Percentiles rank a stretch among this genome's conserved stretches.
Conservation (phyloP, 2,888 invertebrate species). For the Machimus atricapillus region DNA sequence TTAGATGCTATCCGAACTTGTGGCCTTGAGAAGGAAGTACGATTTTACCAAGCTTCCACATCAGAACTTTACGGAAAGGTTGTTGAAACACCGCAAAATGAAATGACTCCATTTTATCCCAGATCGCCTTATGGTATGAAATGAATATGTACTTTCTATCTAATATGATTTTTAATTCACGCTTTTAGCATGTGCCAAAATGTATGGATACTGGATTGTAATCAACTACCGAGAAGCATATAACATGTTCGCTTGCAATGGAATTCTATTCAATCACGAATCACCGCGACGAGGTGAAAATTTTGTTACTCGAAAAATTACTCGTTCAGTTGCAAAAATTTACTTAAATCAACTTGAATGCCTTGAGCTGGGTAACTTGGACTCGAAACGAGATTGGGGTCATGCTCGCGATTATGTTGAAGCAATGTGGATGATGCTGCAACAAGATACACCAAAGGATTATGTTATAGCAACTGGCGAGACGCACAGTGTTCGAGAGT, state of each 20-base stretch:
- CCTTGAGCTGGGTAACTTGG: constrained; percentile 92
- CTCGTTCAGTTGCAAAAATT: constrained; percentile 97
- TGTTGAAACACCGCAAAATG: constrained; percentile 89
- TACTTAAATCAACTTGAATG: constrained; percentile 82
- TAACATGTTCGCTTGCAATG: constrained; percentile 94
- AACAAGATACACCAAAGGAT: constrained; percentile 89
- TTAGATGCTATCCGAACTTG: constrained; percentile 92
- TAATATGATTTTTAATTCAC: neutral
- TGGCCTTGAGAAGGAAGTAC: constrained; percentile 78
- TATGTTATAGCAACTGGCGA: constrained; percentile 97
- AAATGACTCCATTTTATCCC: constrained; percentile 95
- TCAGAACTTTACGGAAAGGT: constrained; percentile 96
- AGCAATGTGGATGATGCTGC: constrained; percentile 99
- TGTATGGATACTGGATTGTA: constrained; percentile 96
- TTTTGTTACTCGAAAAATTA: constrained; percentile 98
- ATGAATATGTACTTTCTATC: constrained; percentile 48
- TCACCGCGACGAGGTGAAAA: constrained; percentile 95
- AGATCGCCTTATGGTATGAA: constrained; percentile 90
- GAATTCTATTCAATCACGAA: constrained; percentile 96
- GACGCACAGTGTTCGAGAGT: constrained; percentile 93
- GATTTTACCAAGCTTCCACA: constrained; percentile 95
- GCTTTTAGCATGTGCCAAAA: constrained; percentile 85
- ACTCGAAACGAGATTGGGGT: constrained; percentile 98
- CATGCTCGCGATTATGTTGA: constrained; percentile 96
- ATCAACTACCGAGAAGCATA: constrained; percentile 96